Conservation (phyloP, 2,888 invertebrate genomes). For the Parascotia fuliginaria region DNA sequence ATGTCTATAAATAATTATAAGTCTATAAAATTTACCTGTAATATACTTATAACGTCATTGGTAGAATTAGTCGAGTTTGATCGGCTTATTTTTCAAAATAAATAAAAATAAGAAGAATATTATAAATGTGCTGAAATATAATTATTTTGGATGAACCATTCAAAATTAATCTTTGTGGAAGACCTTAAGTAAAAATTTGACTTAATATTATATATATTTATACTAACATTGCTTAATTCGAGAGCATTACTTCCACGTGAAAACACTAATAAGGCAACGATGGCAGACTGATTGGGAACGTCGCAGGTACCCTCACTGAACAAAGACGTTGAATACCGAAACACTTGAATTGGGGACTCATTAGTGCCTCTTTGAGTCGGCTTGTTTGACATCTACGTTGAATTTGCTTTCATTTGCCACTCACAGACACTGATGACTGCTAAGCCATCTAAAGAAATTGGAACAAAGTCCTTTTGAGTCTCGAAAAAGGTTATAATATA, state of each 20-base stretch:
- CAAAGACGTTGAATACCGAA: slow-evolving; percentile 49
- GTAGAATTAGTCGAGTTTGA: no score
- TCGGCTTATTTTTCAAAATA: no score
- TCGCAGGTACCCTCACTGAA: slow-evolving; percentile 33
- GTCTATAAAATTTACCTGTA: no score
- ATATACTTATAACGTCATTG: no score
- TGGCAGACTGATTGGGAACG: slow-evolving; percentile 35
- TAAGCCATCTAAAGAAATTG: slow-evolving; percentile 49
- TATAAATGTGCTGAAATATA: no score
- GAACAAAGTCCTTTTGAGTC: slow-evolving; percentile 45
- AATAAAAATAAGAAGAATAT: no score
- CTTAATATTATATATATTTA: no score
- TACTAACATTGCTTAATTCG: no score
- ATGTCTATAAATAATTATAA: no score
- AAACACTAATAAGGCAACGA: slow-evolving; percentile 38
- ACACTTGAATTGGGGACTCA: slow-evolving; percentile 56
- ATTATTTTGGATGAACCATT: no score
- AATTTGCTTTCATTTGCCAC: slow-evolving; percentile 58
- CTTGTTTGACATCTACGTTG: slow-evolving; percentile 59
- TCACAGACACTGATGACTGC: slow-evolving; percentile 54
- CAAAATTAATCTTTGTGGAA: no score
- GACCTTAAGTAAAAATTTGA: no score
- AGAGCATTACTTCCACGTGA: slow-evolving; percentile 20
- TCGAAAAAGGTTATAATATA: slow-evolving; percentile 32
- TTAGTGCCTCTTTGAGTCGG: slow-evolving; percentile 59